Percentiles rank a stretch among this genome's conserved stretches.
phyloP scores from a whole-genome alignment of 37 sponge, comb jelly and placozoan species.

The Hormiphora californensis region DNA sequence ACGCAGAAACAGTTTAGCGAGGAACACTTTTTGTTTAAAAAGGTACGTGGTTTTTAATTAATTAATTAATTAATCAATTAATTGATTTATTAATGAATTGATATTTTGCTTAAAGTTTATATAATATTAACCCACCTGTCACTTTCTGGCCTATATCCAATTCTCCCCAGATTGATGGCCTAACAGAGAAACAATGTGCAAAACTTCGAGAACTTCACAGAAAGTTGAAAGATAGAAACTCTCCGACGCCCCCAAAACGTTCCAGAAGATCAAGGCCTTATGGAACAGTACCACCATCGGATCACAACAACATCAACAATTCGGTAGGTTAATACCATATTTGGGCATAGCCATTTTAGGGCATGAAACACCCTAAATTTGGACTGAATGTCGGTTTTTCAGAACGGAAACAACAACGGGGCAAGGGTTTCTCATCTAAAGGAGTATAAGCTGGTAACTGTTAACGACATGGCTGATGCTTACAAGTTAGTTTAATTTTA shows the following conservation, averaged over 20 bases:
- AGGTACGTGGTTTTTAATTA: not conserved
- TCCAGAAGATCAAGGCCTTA: not conserved
- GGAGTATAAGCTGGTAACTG: conserved; percentile 26
- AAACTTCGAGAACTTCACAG: conserved; percentile 29
- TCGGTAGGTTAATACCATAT: no score
- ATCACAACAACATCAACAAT: no score
- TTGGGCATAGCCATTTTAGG: no score
- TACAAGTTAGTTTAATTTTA: conserved; percentile 11
- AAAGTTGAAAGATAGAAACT: conserved; percentile 19
- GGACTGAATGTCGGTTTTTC: no score
- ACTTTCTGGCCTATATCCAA: not conserved
- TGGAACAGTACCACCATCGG: no score
- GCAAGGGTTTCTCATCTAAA: not conserved
- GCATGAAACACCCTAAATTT: no score
- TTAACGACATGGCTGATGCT: conserved; percentile 21
- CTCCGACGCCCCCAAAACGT: not conserved
- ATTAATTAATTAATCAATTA: not conserved
- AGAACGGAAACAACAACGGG: not conserved
- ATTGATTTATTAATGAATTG: no score
- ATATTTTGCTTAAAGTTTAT: no score
- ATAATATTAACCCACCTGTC: not conserved
- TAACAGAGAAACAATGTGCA: conserved; percentile 7
- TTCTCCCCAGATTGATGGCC: not conserved
- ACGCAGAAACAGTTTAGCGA: conserved; percentile 15
- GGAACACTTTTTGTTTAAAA: not conserved